A percentile compares a stretch with the other conserved stretches of the same genome.
Conservation (phyloP, 2,888 invertebrate species). For the Rhagium mordax region DNA sequence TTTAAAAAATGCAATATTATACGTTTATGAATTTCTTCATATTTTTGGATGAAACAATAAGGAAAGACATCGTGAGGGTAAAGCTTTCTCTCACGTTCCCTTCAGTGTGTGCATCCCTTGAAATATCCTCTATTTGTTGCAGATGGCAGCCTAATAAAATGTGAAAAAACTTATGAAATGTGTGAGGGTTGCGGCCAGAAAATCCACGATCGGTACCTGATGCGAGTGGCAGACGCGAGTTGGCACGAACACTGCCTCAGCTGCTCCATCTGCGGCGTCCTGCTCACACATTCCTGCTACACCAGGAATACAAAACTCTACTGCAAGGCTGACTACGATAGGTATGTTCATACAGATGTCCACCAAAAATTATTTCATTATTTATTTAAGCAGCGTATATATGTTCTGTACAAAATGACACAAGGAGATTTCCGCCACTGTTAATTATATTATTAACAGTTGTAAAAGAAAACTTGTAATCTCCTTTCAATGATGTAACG, state of each 20-base stretch:
- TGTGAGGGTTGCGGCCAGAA: slow-evolving; percentile 97
- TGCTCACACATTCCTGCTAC: slow-evolving; percentile 94
- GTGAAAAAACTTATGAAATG: slow-evolving; percentile 87
- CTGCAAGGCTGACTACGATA: slow-evolving; percentile 98
- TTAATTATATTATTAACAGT: no score
- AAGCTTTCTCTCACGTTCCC: slow-evolving; percentile 8
- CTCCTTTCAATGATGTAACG: no score
- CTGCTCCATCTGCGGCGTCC: slow-evolving; percentile 94
- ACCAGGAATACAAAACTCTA: slow-evolving; percentile 94
- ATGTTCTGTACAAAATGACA: no score
- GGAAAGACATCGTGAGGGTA: neutral
- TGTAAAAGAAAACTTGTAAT: no score
- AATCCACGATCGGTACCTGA: slow-evolving; percentile 95
- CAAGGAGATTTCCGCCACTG: no score
- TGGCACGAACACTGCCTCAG: slow-evolving; percentile 98
- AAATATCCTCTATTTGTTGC: slow-evolving; percentile 50
- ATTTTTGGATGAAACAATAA: neutral
- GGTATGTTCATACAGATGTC: slow-evolving; percentile 73
- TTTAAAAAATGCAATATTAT: no score
- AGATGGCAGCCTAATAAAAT: slow-evolving; percentile 75
- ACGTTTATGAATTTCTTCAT: neutral
- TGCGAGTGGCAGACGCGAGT: slow-evolving; percentile 93
- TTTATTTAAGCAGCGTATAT: neutral
- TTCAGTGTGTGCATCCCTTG: slow-evolving; percentile 8
- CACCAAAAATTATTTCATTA: neutral